phyloP scores from a whole-genome alignment of 2,797 vertebrate species.

The Eulemur mongoz region DNA sequence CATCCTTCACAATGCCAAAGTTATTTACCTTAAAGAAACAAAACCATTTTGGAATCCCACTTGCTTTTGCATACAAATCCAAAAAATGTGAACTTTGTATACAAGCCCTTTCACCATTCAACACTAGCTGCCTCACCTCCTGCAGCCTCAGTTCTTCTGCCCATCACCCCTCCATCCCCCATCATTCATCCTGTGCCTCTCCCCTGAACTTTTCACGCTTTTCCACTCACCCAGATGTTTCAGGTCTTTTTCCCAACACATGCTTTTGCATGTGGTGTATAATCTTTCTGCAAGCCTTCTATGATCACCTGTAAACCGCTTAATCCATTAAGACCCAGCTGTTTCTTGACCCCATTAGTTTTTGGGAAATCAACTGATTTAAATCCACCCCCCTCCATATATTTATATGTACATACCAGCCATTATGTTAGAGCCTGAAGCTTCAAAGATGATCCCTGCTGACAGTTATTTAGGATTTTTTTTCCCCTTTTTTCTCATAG shows the following conservation, averaged over 20 bases:
- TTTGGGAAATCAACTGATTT: neutral
- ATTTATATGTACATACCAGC: neutral
- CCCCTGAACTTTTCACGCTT: neutral
- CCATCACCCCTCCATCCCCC: no score
- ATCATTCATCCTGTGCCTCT: neutral
- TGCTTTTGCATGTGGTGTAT: neutral
- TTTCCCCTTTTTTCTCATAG: neutral
- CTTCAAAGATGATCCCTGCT: neutral
- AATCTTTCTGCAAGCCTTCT: neutral
- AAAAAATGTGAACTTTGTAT: neutral
- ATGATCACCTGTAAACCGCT: neutral
- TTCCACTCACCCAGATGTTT: neutral
- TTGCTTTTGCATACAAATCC: neutral
- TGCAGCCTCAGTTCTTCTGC: neutral
- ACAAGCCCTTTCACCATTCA: neutral
- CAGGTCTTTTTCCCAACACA: neutral
- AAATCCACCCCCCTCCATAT: neutral
- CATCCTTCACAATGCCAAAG: neutral
- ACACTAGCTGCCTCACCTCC: neutral
- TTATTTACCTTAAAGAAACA: neutral
- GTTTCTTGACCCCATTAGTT: neutral
- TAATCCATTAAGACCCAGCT: neutral
- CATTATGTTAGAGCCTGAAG: neutral
- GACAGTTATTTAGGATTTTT: neutral
- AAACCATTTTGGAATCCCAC: neutral